Evolutionary conservation across 2,797 vertebrate genomes (phyloP).

Genomic region (Tapera naevia): DNA sequence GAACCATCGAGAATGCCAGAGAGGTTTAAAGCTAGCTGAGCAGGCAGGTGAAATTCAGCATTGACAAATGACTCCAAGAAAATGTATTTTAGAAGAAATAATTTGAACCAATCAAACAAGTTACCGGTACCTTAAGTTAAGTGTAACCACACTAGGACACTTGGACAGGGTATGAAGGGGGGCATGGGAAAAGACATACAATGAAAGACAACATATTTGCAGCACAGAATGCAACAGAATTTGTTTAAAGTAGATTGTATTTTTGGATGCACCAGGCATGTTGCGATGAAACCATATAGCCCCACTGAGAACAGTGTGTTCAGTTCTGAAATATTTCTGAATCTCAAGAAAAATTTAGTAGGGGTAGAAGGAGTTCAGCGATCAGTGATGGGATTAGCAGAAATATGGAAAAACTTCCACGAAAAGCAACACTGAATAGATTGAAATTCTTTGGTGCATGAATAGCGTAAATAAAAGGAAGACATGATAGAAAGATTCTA

Average conservation of each 20-base stretch:
- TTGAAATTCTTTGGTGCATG: neutral
- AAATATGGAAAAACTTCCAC: slow-evolving; percentile 24
- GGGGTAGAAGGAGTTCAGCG: neutral
- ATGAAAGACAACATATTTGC: slow-evolving; percentile 6
- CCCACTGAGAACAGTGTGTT: neutral
- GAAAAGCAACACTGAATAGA: neutral
- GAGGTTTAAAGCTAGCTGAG: neutral
- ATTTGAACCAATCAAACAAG: neutral
- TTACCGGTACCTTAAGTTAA: neutral
- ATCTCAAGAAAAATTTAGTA: slow-evolving; percentile 13
- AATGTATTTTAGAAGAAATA: neutral
- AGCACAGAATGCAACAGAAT: neutral
- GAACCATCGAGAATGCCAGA: neutral
- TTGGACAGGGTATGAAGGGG: neutral
- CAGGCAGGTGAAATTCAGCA: neutral
- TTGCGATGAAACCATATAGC: neutral
- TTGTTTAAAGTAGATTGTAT: slow-evolving; percentile 41
- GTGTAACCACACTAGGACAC: neutral
- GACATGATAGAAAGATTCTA: neutral
- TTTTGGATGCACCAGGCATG: slow-evolving; percentile 11
- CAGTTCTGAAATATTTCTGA: neutral
- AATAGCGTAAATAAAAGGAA: neutral
- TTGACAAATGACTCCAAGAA: neutral
- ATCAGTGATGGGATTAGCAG: slow-evolving; percentile 4
- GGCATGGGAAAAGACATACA: neutral